A percentile compares a stretch with the other conserved stretches of the same genome.
These are phyloP conservation scores for Fratercula arctica DNA, from an alignment of 2,797 vertebrate genomes.

Conservation along the genomic window DNA sequence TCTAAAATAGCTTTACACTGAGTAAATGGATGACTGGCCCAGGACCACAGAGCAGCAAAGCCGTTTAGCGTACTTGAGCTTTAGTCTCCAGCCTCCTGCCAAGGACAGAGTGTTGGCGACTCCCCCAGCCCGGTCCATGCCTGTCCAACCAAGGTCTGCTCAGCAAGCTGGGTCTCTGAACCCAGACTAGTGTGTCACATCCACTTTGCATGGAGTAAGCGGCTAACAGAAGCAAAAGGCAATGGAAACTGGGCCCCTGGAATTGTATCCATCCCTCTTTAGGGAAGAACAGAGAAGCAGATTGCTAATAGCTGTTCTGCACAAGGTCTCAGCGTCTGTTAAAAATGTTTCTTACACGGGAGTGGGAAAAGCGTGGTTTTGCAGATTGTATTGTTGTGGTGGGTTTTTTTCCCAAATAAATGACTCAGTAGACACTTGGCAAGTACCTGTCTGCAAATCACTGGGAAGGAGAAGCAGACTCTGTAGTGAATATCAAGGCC, in stretches of 20 bases:
- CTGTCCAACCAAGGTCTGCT: not conserved
- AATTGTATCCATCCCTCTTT: not conserved
- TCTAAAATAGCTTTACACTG: not conserved
- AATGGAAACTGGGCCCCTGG: not conserved
- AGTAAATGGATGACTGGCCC: not conserved
- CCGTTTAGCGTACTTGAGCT: not conserved
- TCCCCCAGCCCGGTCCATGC: not conserved
- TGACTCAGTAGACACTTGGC: conserved; percentile 64
- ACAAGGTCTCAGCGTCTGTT: not conserved
- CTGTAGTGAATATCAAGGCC: not conserved
- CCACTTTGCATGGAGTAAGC: not conserved
- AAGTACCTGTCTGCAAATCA: conserved; percentile 48
- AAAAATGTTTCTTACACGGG: conserved; percentile 14
- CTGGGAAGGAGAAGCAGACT: conserved; percentile 3
- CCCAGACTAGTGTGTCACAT: not conserved
- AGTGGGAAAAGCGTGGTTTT: conserved; percentile 22
- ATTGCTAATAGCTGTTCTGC: not conserved
- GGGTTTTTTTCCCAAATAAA: conserved; percentile 38
- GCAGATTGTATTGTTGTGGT: conserved; percentile 46
- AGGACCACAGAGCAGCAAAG: not conserved
- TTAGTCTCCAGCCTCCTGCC: not conserved
- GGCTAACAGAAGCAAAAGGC: not conserved
- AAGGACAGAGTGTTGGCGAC: not conserved
- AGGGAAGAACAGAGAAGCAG: not conserved
- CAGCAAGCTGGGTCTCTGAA: not conserved